These are phyloP conservation scores for Dolomedes plantarius DNA, from an alignment of 2,888 invertebrate species.

Conservation along the genomic window DNA sequence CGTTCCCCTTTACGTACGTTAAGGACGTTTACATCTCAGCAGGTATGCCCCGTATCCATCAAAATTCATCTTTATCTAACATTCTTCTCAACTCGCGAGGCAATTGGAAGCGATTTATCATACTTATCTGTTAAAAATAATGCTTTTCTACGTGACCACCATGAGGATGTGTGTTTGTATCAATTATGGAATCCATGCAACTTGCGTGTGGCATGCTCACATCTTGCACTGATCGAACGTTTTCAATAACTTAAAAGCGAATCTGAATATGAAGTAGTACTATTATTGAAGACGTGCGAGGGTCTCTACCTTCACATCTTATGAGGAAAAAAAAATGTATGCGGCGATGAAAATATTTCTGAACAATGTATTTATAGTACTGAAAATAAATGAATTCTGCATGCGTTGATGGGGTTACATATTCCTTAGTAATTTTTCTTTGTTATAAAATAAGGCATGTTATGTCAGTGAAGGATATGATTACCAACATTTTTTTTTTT, in stretches of 20 bases:
- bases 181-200: not conserved
- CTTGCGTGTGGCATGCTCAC: not conserved
- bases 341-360: too few species aligned
- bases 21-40: not conserved
- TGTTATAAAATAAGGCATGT: too few species aligned
- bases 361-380: too few species aligned
- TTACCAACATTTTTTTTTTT: too few species aligned
- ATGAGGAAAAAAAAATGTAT: too few species aligned
- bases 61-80: not conserved
- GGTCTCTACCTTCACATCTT: too few species aligned
- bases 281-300: too few species aligned
- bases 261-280: not conserved
- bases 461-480: too few species aligned
- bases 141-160: not conserved
- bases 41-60: not conserved
- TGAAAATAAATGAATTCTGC: too few species aligned
- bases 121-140: slow-evolving; percentile 10
- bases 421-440: too few species aligned
- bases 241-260: not conserved
- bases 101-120: not conserved
- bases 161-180: not conserved
- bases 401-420: too few species aligned
- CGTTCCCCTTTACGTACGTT: not conserved
- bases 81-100: not conserved
- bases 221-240: not conserved